Base-by-base conservation (phyloP, 2,113 vertebrate species). In the Synodontis membranacea region DNA sequence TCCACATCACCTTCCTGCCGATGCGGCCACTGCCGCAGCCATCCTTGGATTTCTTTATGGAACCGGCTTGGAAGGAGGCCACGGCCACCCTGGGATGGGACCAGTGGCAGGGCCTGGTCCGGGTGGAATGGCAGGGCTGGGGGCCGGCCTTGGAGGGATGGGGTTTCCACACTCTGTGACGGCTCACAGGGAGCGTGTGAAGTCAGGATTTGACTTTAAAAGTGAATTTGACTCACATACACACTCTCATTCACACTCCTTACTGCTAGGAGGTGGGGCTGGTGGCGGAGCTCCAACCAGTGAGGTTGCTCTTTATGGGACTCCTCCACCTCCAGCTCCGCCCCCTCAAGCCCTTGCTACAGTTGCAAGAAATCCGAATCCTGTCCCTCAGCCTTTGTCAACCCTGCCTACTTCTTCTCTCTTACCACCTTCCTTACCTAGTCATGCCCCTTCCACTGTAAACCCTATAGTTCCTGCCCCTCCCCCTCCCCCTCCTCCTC, bases 151-250 rank as follows among this genome's bases (percentile, higher is more conserved):
- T 34, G 95, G 94, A 82, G 95, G 95, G 83, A 84, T 95, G 0
- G 94, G 95, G 37, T 95, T 95, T 83, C 95, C 95, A 54, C 95
- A 95, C 81, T 90, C 93, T 0, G 76, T 95, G 87, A 92, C 95
- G 87, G 88, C 97, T 95, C 94, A 97, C 95, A 96, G 98, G 12
- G 98, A 99, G 76, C 95, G 98, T 62, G 94, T 98, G 86, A 99
- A 99, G 89, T 96, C 95, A 0, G 98, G 98, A 80, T 99, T 97
- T 86, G 98, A 99, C 93, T 95, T 96, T 88, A 96, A 95, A 92
- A 95, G 94, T 37, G 95, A 96, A 56, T 84, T 84, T 58, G 83
- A 95, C 56, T 93, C 94, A 54, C 94, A 95, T 54, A 92, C 93
- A 87, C 94, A 95, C 87, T 93, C 94, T 79, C 94, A 95, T 86